These are phyloP conservation scores for Sericinus montela DNA, from an alignment of 2,888 invertebrate genomes.

Conservation along the genomic window DNA sequence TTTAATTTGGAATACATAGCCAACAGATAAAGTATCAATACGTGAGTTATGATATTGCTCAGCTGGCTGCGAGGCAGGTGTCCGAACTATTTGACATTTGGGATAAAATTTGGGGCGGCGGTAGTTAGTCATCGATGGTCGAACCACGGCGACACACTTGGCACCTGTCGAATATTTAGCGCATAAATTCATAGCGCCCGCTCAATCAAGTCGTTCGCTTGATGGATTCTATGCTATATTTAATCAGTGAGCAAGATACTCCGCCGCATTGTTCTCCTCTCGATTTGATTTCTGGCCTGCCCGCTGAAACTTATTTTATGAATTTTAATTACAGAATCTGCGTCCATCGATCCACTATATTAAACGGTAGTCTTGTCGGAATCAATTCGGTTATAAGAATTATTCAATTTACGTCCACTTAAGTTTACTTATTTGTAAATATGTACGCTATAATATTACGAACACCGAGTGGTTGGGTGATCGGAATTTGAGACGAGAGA, in stretches of 20 bases:
- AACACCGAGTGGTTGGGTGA: too few species aligned
- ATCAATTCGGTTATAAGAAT: too few species aligned
- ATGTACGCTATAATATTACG: too few species aligned
- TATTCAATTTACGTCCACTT: too few species aligned
- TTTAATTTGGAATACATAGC: too few species aligned
- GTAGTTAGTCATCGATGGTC: slow-evolving; percentile 75
- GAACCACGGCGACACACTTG: slow-evolving; percentile 78
- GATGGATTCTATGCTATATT: slow-evolving; percentile 77
- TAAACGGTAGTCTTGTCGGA: too few species aligned
- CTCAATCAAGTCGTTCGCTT: slow-evolving; percentile 63
- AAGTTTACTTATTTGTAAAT: too few species aligned
- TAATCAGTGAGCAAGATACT: slow-evolving; percentile 67
- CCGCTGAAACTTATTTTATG: slow-evolving; percentile 56
- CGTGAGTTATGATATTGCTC: slow-evolving; percentile 20
- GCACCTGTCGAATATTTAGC: slow-evolving; percentile 79
- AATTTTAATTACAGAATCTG: background rate
- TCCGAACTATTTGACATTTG: slow-evolving; percentile 79
- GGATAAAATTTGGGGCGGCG: slow-evolving; percentile 72
- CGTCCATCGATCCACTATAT: too few species aligned
- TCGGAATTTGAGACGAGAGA: too few species aligned
- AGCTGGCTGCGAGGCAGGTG: slow-evolving; percentile 51
- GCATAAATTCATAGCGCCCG: slow-evolving; percentile 77
- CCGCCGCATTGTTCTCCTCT: slow-evolving; percentile 69
- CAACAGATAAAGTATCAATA: background rate
- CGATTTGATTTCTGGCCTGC: slow-evolving; percentile 49